phyloP scores from a whole-genome alignment of 2,888 invertebrate genomes.

The Tinea trinotella region DNA sequence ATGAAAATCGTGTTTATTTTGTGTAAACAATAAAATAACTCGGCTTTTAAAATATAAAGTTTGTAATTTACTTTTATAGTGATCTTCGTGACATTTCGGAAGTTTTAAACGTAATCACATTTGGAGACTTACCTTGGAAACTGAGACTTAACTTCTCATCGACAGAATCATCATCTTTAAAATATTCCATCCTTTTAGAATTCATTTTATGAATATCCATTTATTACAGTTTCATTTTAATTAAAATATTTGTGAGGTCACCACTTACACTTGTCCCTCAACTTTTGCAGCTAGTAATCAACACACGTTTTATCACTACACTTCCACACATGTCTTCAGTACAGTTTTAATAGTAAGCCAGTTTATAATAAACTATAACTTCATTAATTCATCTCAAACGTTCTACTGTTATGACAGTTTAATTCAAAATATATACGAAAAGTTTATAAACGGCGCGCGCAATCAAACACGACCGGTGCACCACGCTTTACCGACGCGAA shows the following conservation, averaged over 20 bases:
- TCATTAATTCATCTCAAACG: not conserved
- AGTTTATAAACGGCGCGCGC: conserved; percentile 26
- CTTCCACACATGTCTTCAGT: not conserved
- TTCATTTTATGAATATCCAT: conserved; percentile 42
- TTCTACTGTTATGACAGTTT: conserved; percentile 14
- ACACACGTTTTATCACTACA: conserved; percentile 7
- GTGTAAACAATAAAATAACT: too few species aligned
- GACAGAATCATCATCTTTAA: conserved; percentile 57
- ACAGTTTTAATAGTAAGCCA: not conserved
- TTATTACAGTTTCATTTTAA: conserved; percentile 10
- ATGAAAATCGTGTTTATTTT: too few species aligned
- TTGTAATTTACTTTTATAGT: too few species aligned
- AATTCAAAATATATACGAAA: conserved; percentile 35
- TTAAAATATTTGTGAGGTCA: conserved; percentile 33
- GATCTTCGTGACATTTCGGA: too few species aligned
- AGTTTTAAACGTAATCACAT: too few species aligned
- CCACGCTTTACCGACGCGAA: conserved; percentile 52
- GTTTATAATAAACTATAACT: not conserved
- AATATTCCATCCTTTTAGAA: conserved; percentile 67
- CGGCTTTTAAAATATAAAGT: too few species aligned
- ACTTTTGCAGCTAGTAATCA: conserved; percentile 22
- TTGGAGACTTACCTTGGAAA: conserved; percentile 61
- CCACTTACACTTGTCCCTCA: conserved; percentile 55
- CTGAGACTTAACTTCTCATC: conserved; percentile 64
- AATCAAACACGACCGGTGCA: conserved; percentile 43